These are phyloP conservation scores for Epirrita christyi DNA, from an alignment of 2,888 invertebrate genomes.

Conservation along the genomic window DNA sequence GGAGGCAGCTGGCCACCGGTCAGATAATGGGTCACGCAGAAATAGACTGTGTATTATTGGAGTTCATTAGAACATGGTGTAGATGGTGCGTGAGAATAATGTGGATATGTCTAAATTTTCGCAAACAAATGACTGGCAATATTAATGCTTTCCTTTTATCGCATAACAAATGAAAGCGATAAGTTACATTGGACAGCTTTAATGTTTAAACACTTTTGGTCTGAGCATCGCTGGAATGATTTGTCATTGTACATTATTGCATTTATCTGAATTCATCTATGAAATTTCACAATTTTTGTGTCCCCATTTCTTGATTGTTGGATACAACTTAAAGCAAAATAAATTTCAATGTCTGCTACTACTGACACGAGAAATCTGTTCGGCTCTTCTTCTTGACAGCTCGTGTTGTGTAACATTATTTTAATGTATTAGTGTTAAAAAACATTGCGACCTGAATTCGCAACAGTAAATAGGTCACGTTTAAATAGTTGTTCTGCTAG, in stretches of 20 bases:
- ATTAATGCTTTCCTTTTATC: constrained; percentile 26
- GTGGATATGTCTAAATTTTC: constrained; percentile 44
- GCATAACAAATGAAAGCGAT: constrained; percentile 31
- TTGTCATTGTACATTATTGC: constrained; percentile 28
- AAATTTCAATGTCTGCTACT: constrained; percentile 58
- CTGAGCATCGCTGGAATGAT: constrained; percentile 20
- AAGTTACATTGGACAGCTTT: constrained; percentile 18
- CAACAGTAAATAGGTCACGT: constrained; percentile 72
- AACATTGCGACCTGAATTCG: constrained; percentile 75
- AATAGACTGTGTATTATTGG: constrained; percentile 71
- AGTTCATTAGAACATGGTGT: constrained; percentile 69
- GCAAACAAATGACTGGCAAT: constrained; percentile 9
- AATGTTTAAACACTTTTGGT: constrained; percentile 23
- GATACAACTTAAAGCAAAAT: constrained; percentile 60
- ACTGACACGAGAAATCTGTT: constrained; percentile 64
- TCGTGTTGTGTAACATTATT: constrained; percentile 70
- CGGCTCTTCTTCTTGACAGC: constrained; percentile 67
- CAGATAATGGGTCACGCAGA: constrained; percentile 72
- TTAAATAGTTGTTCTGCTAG: constrained; percentile 71
- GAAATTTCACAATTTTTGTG: constrained; percentile 29
- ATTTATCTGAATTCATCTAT: constrained; percentile 31
- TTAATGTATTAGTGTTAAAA: constrained; percentile 66
- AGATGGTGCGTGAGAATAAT: constrained; percentile 48
- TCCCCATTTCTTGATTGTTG: constrained; percentile 43
- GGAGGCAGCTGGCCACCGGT: constrained; percentile 51